phyloP scores from a whole-genome alignment of 2,888 invertebrate species.

The Copidosoma aretas region DNA sequence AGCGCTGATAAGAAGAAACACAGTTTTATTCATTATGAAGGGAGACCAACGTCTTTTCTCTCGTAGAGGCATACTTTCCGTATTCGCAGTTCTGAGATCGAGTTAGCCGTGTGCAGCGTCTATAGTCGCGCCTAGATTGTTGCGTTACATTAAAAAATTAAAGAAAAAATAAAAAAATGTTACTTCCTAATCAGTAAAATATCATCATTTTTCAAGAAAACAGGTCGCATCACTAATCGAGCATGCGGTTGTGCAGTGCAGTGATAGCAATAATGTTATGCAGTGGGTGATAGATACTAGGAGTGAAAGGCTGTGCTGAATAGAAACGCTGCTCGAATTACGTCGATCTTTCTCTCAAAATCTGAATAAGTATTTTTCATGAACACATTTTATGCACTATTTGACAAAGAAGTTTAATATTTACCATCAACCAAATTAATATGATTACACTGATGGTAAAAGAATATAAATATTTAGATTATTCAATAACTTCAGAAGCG shows the following conservation, averaged over 20 bases:
- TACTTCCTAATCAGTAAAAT: neutral
- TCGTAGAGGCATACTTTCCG: constrained; percentile 24
- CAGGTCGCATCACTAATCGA: neutral
- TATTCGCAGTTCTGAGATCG: constrained; percentile 38
- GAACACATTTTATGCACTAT: no score
- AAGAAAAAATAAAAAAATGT: constrained; percentile 1
- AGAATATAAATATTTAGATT: no score
- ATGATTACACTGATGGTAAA: no score
- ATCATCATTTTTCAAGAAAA: neutral
- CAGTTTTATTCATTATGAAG: neutral
- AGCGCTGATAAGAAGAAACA: constrained; percentile 4
- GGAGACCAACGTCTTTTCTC: constrained; percentile 22
- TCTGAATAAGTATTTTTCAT: no score
- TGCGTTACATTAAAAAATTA: neutral
- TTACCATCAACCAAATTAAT: no score
- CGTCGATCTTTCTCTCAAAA: constrained; percentile 8
- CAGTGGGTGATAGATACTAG: constrained; percentile 20
- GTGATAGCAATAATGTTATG: neutral
- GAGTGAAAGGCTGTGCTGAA: constrained; percentile 22
- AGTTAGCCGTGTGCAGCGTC: constrained; percentile 39
- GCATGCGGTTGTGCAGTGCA: constrained; percentile 4
- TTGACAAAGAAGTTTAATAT: no score
- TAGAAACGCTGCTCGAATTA: constrained; percentile 17
- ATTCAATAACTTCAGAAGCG: no score
- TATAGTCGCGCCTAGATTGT: constrained; percentile 21